Evolutionary conservation across 2,888 invertebrate species (phyloP), one percentile per base, ranked within the genome.

Genomic region (Papilio gigon): DNA sequence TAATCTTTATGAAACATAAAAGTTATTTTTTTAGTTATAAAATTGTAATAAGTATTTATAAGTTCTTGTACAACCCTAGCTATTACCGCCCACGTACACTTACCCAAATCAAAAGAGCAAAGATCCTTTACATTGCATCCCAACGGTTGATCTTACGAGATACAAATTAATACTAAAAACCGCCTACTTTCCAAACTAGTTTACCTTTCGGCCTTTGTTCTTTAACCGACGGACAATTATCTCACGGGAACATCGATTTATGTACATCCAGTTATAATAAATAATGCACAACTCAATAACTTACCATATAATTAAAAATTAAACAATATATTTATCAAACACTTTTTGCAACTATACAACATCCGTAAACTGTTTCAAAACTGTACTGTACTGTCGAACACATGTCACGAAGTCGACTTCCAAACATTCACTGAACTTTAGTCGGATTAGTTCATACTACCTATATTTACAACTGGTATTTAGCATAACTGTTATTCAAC

Each of bases 101-200:
- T 82, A 80, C 78, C 77, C 47, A 75, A 80, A 78, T 80, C 72
- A 82, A 81, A 77, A 77, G 75, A 81, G 80, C 78, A 78, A 74
- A 80, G 75, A 75, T 76, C 75, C 75, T 76, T 66, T 70, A 69
- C 74, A 73, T 78, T 74, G 78, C 79, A 80, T 83, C 84, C 83
- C 82, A 75, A 63, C 40, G 40, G 40, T 47, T 27, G 30, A 67
- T 67, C 68, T 67, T 65, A 77, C 72, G 75, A 78, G 74, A 73
- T 74, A 74, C 74, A 75, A 79, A 79, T 78, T 75, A 78, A 79
- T 78, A 78, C 72, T 72, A 77, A 79, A 78, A 78, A 79, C 77
- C 71, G 78, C 79, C 53, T 61, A 83, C 83, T 82, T 84, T 84
- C 81, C 71, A 84, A 88, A 85, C 85, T 83, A 85, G 86, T 86